Percentiles rank a stretch among this genome's conserved stretches.
phyloP scores from a whole-genome alignment of 1,140 invertebrate species.

The Zaprionus gabonicus region DNA sequence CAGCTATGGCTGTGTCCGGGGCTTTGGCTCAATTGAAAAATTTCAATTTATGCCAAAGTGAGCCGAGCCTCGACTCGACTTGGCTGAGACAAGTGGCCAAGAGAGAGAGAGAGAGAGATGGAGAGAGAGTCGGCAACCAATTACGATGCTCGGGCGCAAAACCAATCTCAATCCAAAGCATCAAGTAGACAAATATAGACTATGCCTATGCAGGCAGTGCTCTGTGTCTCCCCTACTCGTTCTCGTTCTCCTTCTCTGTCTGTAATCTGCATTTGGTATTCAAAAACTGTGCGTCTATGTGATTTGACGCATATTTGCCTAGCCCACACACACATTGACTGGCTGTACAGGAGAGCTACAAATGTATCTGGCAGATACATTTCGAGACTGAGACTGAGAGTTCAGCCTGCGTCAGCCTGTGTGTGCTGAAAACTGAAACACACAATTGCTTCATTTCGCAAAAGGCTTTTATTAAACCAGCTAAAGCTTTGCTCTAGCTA shows the following conservation, averaged over 20 bases:
- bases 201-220: conserved; percentile 59
- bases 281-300: conserved; percentile 81
- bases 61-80: background rate
- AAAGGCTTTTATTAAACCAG: conserved; percentile 80
- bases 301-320: conserved; percentile 82
- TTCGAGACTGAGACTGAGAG: conserved; percentile 36
- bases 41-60: conserved; percentile 68
- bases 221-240: background rate
- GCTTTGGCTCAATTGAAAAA: conserved; percentile 65
- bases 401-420: conserved; percentile 53
- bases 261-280: conserved; percentile 74
- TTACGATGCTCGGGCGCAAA: conserved; percentile 60
- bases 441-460: conserved; percentile 79
- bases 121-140: conserved; percentile 40
- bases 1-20: background rate
- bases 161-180: conserved; percentile 75
- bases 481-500: conserved; percentile 48
- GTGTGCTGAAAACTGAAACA: conserved; percentile 66
- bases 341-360: conserved; percentile 9
- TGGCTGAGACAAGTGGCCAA: conserved; percentile 1
- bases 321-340: conserved; percentile 45
- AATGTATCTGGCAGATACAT: conserved; percentile 31
- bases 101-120: conserved; percentile 17
- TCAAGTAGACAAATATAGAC: conserved; percentile 81
- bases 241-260: conserved; percentile 21